These are phyloP conservation scores for Stercorarius parasiticus DNA, from an alignment of 2,113 vertebrate species.

Conservation along the genomic window DNA sequence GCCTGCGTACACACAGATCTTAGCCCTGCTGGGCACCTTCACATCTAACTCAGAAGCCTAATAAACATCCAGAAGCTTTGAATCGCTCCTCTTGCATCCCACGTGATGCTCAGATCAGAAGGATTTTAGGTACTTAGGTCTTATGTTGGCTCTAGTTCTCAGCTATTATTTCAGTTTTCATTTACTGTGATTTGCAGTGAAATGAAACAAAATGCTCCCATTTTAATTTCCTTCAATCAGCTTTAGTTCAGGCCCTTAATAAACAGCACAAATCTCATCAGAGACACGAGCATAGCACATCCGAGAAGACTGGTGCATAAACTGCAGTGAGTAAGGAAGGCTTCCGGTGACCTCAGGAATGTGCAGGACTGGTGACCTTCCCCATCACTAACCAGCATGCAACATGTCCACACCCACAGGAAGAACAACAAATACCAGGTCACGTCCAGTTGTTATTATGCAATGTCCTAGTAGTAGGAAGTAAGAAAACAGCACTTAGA, in stretches of 20 bases:
- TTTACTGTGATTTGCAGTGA: not conserved
- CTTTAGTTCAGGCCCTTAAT: not conserved
- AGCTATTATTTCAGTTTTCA: not conserved
- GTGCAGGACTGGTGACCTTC: not conserved
- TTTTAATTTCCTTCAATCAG: not conserved
- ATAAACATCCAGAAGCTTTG: not conserved
- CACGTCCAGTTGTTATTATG: not conserved
- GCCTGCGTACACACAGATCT: not conserved
- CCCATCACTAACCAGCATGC: not conserved
- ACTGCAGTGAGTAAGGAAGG: not conserved
- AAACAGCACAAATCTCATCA: fast-evolving
- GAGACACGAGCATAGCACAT: not conserved
- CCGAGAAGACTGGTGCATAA: not conserved
- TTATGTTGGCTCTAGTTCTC: not conserved
- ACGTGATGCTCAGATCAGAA: not conserved
- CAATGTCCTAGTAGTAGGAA: not conserved
- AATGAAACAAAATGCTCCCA: not conserved
- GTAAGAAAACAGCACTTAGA: not conserved
- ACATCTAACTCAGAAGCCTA: not conserved
- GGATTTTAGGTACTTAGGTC: not conserved
- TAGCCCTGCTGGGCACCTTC: not conserved
- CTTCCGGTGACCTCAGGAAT: not conserved
- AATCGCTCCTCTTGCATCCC: not conserved
- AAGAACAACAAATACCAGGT: not conserved
- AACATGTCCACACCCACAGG: not conserved